These are phyloP conservation scores for Cecropterus lyciades DNA, from an alignment of 1,140 invertebrate genomes.

Conservation along the genomic window DNA sequence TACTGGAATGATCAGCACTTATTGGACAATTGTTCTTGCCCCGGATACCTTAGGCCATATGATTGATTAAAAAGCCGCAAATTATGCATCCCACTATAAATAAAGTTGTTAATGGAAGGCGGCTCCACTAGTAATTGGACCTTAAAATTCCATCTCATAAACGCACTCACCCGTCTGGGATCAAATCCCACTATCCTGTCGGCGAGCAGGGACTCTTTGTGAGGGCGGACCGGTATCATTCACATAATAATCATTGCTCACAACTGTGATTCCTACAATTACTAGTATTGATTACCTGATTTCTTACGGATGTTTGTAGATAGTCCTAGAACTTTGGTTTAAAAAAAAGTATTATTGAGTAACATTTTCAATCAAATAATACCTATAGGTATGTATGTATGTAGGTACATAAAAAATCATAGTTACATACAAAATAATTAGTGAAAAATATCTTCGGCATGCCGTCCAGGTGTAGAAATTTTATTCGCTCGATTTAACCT, in stretches of 20 bases:
- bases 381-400: no score
- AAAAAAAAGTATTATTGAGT: no score
- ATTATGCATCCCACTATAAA: slow-evolving; percentile 78
- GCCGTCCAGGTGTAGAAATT: no score
- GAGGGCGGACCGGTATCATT: slow-evolving; percentile 52
- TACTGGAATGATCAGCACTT: slow-evolving; percentile 56
- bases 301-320: background rate
- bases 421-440: no score
- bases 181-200: slow-evolving; percentile 23
- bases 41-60: slow-evolving; percentile 66
- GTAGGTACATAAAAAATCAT: no score
- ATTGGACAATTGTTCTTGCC: slow-evolving; percentile 64
- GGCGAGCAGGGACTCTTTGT: slow-evolving; percentile 35
- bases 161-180: slow-evolving; percentile 44
- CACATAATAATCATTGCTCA: slow-evolving; percentile 43
- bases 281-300: background rate
- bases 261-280: background rate
- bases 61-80: slow-evolving; percentile 80
- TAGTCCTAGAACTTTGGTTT: no score
- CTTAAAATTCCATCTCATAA: slow-evolving; percentile 66
- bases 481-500: no score
- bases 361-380: no score
- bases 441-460: no score
- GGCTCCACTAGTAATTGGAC: slow-evolving; percentile 70
- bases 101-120: slow-evolving; percentile 78